Evolutionary conservation across 2,113 vertebrate genomes (phyloP).

Genomic region (Myiozetetes cayanensis): DNA sequence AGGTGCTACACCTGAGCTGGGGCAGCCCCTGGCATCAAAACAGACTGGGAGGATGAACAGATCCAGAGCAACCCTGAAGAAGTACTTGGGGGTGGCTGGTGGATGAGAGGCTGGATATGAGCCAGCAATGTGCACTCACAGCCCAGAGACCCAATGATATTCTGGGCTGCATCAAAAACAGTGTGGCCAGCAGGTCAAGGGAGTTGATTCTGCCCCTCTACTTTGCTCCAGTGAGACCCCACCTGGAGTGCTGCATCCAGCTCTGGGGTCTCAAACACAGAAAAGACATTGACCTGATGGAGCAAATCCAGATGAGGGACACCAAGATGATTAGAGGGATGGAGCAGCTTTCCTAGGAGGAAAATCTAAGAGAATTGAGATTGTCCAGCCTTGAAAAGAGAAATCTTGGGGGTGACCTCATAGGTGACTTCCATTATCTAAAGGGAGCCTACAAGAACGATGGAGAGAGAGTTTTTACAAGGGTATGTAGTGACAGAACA

Average conservation of each 20-base stretch:
- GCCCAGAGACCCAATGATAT: fast-evolving
- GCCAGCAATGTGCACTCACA: fast-evolving
- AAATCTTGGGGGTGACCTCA: background rate
- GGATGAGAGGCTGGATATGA: background rate
- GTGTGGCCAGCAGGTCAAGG: fast-evolving
- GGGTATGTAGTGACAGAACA: background rate
- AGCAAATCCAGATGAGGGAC: background rate
- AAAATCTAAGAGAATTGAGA: background rate
- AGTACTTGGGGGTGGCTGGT: background rate
- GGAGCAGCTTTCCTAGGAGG: background rate
- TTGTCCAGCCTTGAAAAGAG: background rate
- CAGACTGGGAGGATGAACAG: background rate
- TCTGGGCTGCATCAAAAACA: background rate
- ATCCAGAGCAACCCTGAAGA: background rate
- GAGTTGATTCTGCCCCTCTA: background rate
- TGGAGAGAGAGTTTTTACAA: background rate
- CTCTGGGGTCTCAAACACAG: background rate
- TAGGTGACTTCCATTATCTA: background rate
- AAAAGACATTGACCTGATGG: background rate
- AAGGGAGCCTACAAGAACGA: background rate
- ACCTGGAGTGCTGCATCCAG: too few species aligned
- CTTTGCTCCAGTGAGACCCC: background rate
- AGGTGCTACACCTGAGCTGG: background rate
- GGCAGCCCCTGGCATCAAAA: fast-evolving
- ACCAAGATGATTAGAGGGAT: background rate